A percentile compares a stretch with the other conserved stretches of the same genome.
These are phyloP conservation scores for Willisornis vidua DNA, from an alignment of 2,113 vertebrate species.

Conservation along the genomic window DNA sequence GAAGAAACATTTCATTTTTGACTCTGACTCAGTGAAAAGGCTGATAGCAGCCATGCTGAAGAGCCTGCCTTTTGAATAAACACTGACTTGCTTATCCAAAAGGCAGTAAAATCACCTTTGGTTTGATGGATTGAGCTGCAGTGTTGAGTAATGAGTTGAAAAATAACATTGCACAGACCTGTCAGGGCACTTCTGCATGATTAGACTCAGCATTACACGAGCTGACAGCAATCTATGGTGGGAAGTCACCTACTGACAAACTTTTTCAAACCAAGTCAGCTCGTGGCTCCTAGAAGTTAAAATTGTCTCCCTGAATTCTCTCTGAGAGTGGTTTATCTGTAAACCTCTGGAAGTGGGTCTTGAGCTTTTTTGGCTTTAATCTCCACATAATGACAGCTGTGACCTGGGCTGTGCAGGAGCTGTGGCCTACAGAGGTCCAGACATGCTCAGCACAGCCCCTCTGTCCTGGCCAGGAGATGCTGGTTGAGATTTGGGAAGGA, in stretches of 20 bases:
- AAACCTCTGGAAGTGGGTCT: neutral
- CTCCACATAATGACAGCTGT: neutral
- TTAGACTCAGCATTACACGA: neutral
- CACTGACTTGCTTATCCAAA: slow-evolving; percentile 22
- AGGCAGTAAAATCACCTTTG: slow-evolving; percentile 42
- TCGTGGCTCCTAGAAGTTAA: neutral
- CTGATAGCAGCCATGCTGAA: neutral
- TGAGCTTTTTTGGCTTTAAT: neutral
- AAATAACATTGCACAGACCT: slow-evolving; percentile 56
- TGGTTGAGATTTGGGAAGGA: neutral
- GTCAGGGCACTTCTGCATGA: slow-evolving; percentile 27
- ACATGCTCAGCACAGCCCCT: neutral
- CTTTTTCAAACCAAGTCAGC: neutral
- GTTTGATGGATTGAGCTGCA: slow-evolving; percentile 35
- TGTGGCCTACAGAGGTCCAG: neutral
- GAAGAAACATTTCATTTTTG: slow-evolving; percentile 35
- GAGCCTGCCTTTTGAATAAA: slow-evolving; percentile 22
- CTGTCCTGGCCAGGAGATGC: rapidly evolving
- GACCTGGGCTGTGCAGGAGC: neutral
- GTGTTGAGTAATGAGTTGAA: slow-evolving; percentile 50
- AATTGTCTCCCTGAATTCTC: neutral
- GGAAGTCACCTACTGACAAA: slow-evolving; percentile 7
- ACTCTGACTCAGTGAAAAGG: slow-evolving; percentile 1
- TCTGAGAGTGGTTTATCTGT: neutral
- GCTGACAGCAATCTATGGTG: neutral